phyloP scores from a whole-genome alignment of 2,113 vertebrate species.

The Aplodontia rufa region DNA sequence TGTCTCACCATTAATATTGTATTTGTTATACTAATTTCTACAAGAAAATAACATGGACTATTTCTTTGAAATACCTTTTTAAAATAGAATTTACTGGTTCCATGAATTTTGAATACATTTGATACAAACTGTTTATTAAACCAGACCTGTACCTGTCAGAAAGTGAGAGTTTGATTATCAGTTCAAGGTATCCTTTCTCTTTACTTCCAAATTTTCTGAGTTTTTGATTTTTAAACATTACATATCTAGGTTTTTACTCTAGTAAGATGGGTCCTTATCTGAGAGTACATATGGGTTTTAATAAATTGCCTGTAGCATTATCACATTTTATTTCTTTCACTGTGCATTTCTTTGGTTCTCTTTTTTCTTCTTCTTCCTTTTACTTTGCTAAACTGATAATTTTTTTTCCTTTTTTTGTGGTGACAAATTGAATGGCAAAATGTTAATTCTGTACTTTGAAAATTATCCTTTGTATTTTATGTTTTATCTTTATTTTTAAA shows the following conservation, averaged over 20 bases:
- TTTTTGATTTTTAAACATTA: background rate
- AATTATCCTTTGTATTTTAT: background rate
- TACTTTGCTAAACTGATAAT: background rate
- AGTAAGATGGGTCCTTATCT: background rate
- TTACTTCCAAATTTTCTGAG: background rate
- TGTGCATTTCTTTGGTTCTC: background rate
- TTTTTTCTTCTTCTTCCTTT: background rate
- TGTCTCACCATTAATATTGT: background rate
- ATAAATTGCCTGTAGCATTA: background rate
- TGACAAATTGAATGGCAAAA: background rate
- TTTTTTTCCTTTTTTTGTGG: background rate
- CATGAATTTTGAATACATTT: background rate
- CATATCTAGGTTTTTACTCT: background rate
- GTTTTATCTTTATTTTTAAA: too few relatives aligned
- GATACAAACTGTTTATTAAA: background rate
- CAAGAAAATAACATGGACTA: background rate
- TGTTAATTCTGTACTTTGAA: background rate
- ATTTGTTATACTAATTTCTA: background rate
- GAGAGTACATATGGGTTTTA: background rate
- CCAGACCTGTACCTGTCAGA: background rate
- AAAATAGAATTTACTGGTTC: background rate
- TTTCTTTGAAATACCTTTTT: conserved; percentile 26
- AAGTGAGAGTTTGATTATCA: background rate
- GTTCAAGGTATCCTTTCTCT: background rate
- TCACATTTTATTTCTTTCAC: background rate